Conservation (phyloP, 2,888 invertebrate genomes). For the Mesorhabditis sp. region DNA sequence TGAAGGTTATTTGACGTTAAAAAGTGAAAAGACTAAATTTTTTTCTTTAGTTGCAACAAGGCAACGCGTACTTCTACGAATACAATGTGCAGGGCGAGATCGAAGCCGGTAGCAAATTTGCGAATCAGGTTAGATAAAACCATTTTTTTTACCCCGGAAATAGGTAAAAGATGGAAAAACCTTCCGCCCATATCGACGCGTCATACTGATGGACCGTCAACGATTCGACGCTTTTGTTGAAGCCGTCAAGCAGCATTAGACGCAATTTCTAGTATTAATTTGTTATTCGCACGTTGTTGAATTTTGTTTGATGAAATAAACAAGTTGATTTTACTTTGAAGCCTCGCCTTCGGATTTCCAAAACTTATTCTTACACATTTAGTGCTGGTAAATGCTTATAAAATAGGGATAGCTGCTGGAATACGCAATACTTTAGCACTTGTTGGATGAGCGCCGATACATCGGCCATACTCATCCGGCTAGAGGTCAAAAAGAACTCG, state of each 20-base stretch:
- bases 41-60: conserved; percentile 18
- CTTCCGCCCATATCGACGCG: conserved; percentile 43
- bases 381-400: too few relatives aligned
- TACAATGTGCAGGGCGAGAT: conserved; percentile 51
- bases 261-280: too few relatives aligned
- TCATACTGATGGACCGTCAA: conserved; percentile 30
- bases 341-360: too few relatives aligned
- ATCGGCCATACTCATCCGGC: background rate
- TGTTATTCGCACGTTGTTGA: too few relatives aligned
- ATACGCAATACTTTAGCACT: background rate
- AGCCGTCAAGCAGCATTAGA: background rate
- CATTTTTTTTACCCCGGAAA: too few relatives aligned
- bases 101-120: conserved; percentile 50
- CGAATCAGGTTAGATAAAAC: background rate
- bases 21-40: background rate
- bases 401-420: too few relatives aligned
- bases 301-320: too few relatives aligned
- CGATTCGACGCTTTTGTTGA: conserved; percentile 9
- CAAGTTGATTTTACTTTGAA: too few relatives aligned
- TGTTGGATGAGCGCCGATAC: background rate
- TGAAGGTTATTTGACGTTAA: conserved; percentile 21
- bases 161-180: conserved; percentile 34
- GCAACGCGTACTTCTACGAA: conserved; percentile 38
- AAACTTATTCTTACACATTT: too few relatives aligned
- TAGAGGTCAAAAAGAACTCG: conserved; percentile 2